These are phyloP conservation scores for Lanistes nyassanus DNA, from an alignment of 1,140 invertebrate species.

Conservation along the genomic window DNA sequence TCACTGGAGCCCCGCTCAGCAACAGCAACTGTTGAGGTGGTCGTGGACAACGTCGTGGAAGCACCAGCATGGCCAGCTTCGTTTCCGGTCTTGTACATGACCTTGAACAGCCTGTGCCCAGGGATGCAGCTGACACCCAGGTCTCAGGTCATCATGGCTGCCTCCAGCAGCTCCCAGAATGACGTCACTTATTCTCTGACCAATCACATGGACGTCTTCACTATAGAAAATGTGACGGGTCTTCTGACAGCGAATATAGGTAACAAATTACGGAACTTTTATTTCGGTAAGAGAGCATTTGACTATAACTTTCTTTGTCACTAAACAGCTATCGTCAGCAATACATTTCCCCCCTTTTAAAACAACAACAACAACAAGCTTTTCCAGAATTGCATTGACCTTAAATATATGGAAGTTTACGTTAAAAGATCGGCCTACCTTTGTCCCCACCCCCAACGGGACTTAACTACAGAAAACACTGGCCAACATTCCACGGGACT, in stretches of 20 bases:
- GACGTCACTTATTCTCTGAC: slow-evolving; percentile 30
- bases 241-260: neutral
- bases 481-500: no score
- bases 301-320: no score
- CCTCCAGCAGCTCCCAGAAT: slow-evolving; percentile 3
- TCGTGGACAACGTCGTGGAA: slow-evolving; percentile 41
- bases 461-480: no score
- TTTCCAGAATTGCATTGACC: no score
- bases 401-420: no score
- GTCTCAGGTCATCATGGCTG: slow-evolving; percentile 25
- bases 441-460: no score
- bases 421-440: no score
- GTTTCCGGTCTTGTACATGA: slow-evolving; percentile 26
- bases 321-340: no score
- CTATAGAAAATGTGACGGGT: slow-evolving; percentile 28
- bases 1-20: slow-evolving; percentile 30
- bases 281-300: no score
- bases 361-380: no score
- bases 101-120: slow-evolving; percentile 14
- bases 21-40: slow-evolving; percentile 31
- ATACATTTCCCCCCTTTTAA: no score
- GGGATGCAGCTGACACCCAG: slow-evolving; percentile 13
- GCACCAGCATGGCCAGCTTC: slow-evolving; percentile 38
- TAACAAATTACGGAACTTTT: no score
- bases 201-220: slow-evolving; percentile 28